phyloP scores from a whole-genome alignment of 2,113 vertebrate species.

The Marmota flaviventris region DNA sequence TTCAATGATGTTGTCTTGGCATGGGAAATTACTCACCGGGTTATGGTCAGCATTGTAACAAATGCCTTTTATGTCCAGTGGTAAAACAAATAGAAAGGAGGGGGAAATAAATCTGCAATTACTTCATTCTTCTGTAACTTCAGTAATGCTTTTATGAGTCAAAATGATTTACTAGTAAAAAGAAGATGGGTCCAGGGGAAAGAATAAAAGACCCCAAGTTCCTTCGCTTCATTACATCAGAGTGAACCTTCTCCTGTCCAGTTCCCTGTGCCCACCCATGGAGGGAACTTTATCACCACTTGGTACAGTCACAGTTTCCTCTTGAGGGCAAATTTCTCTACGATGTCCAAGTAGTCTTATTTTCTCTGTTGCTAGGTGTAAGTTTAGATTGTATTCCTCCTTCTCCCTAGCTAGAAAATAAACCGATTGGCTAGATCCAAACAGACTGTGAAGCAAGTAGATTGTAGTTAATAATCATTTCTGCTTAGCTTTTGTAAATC shows the following conservation, averaged over 20 bases:
- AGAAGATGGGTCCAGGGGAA: neutral
- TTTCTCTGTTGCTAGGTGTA: neutral
- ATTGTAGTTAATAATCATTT: neutral
- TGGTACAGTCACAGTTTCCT: neutral
- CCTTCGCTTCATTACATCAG: neutral
- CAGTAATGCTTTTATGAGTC: neutral
- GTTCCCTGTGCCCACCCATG: rapidly evolving
- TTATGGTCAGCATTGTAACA: neutral
- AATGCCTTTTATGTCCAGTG: neutral
- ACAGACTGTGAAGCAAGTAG: neutral
- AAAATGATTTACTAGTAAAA: neutral
- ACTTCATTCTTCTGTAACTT: neutral
- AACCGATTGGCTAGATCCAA: neutral
- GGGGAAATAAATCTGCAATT: neutral
- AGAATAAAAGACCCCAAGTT: neutral
- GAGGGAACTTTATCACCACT: no score
- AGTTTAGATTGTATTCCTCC: neutral
- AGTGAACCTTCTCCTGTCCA: neutral
- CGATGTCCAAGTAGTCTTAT: neutral
- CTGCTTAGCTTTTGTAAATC: neutral
- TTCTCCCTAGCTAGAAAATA: neutral
- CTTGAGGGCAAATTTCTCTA: neutral
- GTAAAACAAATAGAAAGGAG: neutral
- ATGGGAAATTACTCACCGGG: neutral
- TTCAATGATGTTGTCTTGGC: neutral